A percentile compares a stretch with the other conserved stretches of the same genome.
These are phyloP conservation scores for Oryzaephilus surinamensis DNA, from an alignment of 1,140 invertebrate genomes.

Conservation along the genomic window DNA sequence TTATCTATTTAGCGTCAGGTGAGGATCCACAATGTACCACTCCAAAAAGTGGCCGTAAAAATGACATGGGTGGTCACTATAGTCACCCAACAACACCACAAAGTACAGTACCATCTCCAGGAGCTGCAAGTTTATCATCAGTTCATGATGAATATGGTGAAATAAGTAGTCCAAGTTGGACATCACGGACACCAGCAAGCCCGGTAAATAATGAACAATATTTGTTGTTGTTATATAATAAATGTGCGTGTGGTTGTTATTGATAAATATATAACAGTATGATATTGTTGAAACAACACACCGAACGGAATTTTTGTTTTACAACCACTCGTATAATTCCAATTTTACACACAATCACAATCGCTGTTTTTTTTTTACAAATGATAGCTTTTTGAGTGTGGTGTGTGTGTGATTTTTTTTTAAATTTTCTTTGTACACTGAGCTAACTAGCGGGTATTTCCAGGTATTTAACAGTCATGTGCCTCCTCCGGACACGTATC, in stretches of 20 bases:
- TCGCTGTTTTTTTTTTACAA: not conserved
- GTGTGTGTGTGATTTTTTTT: too few relatives aligned
- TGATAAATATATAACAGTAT: not conserved
- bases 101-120: conserved; percentile 66
- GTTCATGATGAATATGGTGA: conserved; percentile 84
- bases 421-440: conserved; percentile 10
- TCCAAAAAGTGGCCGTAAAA: conserved; percentile 63
- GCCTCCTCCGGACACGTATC: conserved; percentile 78
- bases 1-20: conserved; percentile 55
- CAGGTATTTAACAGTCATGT: conserved; percentile 88
- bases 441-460: conserved; percentile 40
- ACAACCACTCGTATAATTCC: not conserved
- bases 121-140: conserved; percentile 69
- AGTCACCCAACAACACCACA: conserved; percentile 63
- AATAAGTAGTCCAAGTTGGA: conserved; percentile 76
- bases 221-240: not conserved
- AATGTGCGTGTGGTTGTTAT: conserved; percentile 6
- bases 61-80: conserved; percentile 45
- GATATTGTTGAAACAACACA: too few relatives aligned
- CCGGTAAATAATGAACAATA: conserved; percentile 53
- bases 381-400: too few relatives aligned
- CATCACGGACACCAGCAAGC: conserved; percentile 77
- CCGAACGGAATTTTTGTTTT: not conserved
- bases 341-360: not conserved
- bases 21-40: conserved; percentile 69